Evolutionary conservation across 2,888 invertebrate species (phyloP).

Genomic region (Hetaerina titia): DNA sequence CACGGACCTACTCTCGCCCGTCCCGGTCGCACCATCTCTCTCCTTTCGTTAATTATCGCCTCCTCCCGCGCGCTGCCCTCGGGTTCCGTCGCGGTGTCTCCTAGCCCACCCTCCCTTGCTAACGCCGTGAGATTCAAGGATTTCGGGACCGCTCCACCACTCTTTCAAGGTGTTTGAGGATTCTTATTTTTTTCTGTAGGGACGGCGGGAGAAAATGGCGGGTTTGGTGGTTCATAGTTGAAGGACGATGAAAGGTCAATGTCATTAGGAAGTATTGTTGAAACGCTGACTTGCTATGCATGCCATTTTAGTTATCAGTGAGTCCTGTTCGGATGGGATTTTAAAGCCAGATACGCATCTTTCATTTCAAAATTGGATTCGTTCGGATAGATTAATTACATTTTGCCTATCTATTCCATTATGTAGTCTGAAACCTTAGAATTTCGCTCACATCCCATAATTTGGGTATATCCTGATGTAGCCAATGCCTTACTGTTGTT

Average conservation of each 20-base stretch:
- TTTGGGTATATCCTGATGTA: too few relatives aligned
- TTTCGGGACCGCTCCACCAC: not conserved
- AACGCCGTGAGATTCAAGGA: not conserved
- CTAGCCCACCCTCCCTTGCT: not conserved
- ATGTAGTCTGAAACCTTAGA: too few relatives aligned
- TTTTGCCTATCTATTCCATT: too few relatives aligned
- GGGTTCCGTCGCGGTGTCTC: not conserved
- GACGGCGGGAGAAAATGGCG: not conserved
- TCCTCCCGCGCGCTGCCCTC: not conserved
- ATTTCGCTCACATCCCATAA: too few relatives aligned
- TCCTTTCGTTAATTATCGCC: conserved; percentile 28
- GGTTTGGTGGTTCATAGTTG: not conserved
- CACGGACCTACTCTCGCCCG: not conserved
- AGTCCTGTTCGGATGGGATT: too few relatives aligned
- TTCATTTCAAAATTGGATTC: too few relatives aligned
- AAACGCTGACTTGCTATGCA: not conserved
- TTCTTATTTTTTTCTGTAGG: not conserved
- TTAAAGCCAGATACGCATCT: too few relatives aligned
- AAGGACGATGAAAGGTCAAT: not conserved
- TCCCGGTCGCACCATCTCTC: not conserved
- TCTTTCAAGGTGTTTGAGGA: not conserved
- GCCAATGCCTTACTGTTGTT: too few relatives aligned
- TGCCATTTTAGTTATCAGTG: not conserved
- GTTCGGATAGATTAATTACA: too few relatives aligned
- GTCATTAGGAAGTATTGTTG: not conserved